These are phyloP conservation scores for Epinephelus fuscoguttatus DNA, from an alignment of 2,113 vertebrate species.

Conservation along the genomic window DNA sequence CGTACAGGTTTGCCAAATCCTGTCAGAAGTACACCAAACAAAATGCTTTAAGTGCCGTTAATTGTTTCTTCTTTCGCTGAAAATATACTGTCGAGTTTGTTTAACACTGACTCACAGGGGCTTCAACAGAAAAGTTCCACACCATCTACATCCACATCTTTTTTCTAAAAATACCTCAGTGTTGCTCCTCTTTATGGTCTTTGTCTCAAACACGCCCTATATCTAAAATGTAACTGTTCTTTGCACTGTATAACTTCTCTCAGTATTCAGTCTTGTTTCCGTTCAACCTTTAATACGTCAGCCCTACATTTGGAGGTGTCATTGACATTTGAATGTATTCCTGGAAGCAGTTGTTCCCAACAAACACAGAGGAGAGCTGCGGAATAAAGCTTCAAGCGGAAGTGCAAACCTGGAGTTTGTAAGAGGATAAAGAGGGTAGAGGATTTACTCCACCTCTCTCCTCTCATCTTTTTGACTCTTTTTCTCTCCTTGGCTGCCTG, in stretches of 20 bases:
- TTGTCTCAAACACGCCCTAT: too few relatives aligned
- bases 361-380: slow-evolving; percentile 14
- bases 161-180: too few relatives aligned
- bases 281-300: background rate
- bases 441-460: slow-evolving; percentile 34
- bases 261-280: background rate
- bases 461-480: slow-evolving; percentile 22
- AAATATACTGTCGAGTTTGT: too few relatives aligned
- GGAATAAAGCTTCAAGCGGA: slow-evolving; percentile 34
- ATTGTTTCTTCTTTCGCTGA: too few relatives aligned
- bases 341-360: slow-evolving; percentile 30
- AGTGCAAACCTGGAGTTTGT: slow-evolving; percentile 43
- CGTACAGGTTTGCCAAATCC: too few relatives aligned
- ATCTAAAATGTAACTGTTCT: background rate
- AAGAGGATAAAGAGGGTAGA: slow-evolving; percentile 46
- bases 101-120: too few relatives aligned
- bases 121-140: too few relatives aligned
- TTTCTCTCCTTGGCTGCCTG: slow-evolving; percentile 17
- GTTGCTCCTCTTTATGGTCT: too few relatives aligned
- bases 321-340: slow-evolving; percentile 20
- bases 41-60: too few relatives aligned
- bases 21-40: too few relatives aligned
- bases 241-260: background rate
- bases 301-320: background rate
- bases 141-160: too few relatives aligned